Evolutionary conservation across 2,888 invertebrate species (phyloP), one percentile per base, ranked within the genome.

Genomic region (Crossocerus cetratus): DNA sequence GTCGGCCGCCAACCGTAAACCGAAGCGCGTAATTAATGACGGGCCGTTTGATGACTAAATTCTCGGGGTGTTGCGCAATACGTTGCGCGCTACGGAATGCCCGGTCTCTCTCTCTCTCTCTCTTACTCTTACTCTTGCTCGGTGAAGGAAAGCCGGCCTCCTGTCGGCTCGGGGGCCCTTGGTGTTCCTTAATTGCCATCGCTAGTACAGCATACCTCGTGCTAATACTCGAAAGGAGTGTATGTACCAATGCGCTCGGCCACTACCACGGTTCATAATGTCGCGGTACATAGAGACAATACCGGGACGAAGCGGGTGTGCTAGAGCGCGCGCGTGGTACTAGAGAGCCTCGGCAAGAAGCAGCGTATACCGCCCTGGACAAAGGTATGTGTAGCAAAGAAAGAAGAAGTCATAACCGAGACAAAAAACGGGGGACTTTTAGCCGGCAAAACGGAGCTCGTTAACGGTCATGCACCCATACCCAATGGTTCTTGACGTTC

Each of bases 391-490:
- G 53, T 54, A 63, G 54, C 21, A 61, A 49, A 43, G n/a, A 65
- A 42, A 18, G 49, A 13, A 32, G 56, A 23, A 59, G 14, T 69
- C 55, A 60, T 69, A 45, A 53, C 60, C 32, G 57, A 58, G 22
- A 42, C 16, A 32, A 13, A 21, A 32, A 57, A n/a, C 54, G 56
- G 54, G 58, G 67, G 66, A 68, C 45, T 76, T 74, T 73, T 63
- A 64, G 70, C 63, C 60, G 43, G 69, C 72, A 66, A 74, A 76
- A 76, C 67, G 71, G 57, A 62, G 75, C 68, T 83, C 77, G 82
- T 84, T 82, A 83, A 76, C 76, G 82, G 78, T 80, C 84, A 74
- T 78, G 70, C 68, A 82, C 72, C 76, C 74, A 67, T 75, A 71
- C 68, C 73, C 79, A 77, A 81, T 81, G 74, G 60, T 79, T 76